These are phyloP conservation scores for Apamea epomidion DNA, from an alignment of 2,888 invertebrate genomes.

Conservation along the genomic window DNA sequence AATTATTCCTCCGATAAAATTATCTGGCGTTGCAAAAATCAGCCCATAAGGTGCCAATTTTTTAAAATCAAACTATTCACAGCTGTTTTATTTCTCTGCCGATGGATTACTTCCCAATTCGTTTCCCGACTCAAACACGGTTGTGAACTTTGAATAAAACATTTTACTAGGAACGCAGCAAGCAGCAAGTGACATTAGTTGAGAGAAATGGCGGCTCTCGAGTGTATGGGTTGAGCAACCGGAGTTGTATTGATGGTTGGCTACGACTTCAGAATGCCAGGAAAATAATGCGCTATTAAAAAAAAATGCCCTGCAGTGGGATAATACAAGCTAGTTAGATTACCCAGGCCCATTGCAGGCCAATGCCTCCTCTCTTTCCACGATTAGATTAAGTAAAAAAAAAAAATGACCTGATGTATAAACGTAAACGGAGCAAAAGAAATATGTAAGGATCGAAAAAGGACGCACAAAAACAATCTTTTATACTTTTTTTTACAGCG, in stretches of 20 bases:
- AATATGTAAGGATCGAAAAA: too few species aligned
- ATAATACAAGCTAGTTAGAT: too few species aligned
- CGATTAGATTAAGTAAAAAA: too few species aligned
- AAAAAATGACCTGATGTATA: too few species aligned
- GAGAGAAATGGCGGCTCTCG: constrained; percentile 50
- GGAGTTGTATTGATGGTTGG: constrained; percentile 29
- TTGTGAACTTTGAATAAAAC: constrained; percentile 57
- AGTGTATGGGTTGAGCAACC: constrained; percentile 23
- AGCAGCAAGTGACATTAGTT: constrained; percentile 58
- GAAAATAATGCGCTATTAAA: constrained; percentile 5
- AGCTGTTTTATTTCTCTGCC: constrained; percentile 36
- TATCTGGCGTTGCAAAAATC: too few species aligned
- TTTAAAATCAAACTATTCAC: not conserved
- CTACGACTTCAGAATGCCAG: not conserved
- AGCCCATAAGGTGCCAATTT: too few species aligned
- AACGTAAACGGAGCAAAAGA: too few species aligned
- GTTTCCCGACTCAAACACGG: constrained; percentile 44
- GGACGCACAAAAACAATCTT: not conserved
- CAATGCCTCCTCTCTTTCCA: too few species aligned
- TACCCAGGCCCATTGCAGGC: too few species aligned
- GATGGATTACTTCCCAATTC: constrained; percentile 52
- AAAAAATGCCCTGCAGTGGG: not conserved
- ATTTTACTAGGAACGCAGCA: constrained; percentile 50
- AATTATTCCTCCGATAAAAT: too few species aligned
- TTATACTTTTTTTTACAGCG: not conserved